A percentile compares a stretch with the other conserved stretches of the same genome.
These are phyloP conservation scores for Ranitomeya imitator DNA, from an alignment of 2,113 vertebrate species.

Conservation along the genomic window DNA sequence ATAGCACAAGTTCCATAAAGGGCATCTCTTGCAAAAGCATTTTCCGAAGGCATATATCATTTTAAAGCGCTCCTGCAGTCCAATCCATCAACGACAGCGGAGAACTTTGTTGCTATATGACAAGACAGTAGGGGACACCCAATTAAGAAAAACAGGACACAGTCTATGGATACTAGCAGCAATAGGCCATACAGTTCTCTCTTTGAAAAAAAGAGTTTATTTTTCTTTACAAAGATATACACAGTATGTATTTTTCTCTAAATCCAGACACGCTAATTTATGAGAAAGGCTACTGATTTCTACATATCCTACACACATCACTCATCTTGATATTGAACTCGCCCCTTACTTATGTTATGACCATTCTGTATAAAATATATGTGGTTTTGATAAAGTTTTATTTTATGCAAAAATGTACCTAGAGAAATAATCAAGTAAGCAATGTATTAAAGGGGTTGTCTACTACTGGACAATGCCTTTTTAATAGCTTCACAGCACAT, in stretches of 20 bases:
- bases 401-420: too few species aligned
- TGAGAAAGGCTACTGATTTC: conserved; percentile 12
- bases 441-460: too few species aligned
- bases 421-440: too few species aligned
- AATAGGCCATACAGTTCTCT: conserved; percentile 20
- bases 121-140: conserved; percentile 50
- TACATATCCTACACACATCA: neutral
- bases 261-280: neutral
- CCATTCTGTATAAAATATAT: neutral
- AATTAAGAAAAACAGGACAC: conserved; percentile 49
- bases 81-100: conserved; percentile 47
- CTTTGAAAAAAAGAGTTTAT: conserved; percentile 36
- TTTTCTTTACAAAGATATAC: conserved; percentile 19
- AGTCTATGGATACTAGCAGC: neutral
- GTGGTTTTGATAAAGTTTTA: too few species aligned
- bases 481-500: too few species aligned
- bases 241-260: neutral
- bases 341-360: neutral
- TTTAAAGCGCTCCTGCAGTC: conserved; percentile 50
- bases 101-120: conserved; percentile 48
- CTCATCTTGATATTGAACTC: neutral
- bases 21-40: conserved; percentile 48
- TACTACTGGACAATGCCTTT: too few species aligned
- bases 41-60: conserved; percentile 55
- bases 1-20: conserved; percentile 41